Evolutionary conservation across 2,888 invertebrate species (phyloP), one percentile per base, ranked within the genome.

Genomic region (Protula sp.): DNA sequence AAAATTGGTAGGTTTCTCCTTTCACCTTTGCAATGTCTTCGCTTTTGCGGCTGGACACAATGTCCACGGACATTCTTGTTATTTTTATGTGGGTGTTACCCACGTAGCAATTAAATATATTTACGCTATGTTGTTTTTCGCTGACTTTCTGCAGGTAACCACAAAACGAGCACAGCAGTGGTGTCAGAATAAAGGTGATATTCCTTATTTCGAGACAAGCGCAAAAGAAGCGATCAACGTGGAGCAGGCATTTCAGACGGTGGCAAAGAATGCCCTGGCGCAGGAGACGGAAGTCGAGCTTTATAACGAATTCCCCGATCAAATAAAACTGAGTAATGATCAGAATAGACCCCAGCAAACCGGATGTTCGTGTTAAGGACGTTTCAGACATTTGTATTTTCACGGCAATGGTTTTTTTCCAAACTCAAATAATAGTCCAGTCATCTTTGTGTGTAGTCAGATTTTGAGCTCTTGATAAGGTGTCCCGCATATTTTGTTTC

Each of bases 221-320:
- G 99, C 99, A 73, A 99, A 99, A 85, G 99, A 99, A 82, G 97
- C 94, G 62, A 88, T 95, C 71, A 99, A 99, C 81, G 98, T 99
- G 59, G 99, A 99, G 83, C 89, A 95, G 83, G 99, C 99, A 72
- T 99, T 99, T 85, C 91, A 95, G 83, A 95, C 95, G 66, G 98
- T 99, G 81, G 99, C 98, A 60, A 90, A 94, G 79, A 95, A 95
- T 83, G 99, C 97, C 54, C 85, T 99, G 74, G 94, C 94, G 55
- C 83, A 66, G 54, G 85, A 85, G 70, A 81, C 82, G 22, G 92
- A 93, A 83, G 91, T 92, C 69, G 95, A 95, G 80, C 85, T 94
- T 63, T 94, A 92, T 85, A 94, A 94, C 83, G 95, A 97, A 83
- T 98, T 98, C 81, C 97, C 97, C 47, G 94, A 94, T 83, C 92